These are phyloP conservation scores for Hystrix brachyura DNA, from an alignment of 2,113 vertebrate genomes.

Conservation along the genomic window DNA sequence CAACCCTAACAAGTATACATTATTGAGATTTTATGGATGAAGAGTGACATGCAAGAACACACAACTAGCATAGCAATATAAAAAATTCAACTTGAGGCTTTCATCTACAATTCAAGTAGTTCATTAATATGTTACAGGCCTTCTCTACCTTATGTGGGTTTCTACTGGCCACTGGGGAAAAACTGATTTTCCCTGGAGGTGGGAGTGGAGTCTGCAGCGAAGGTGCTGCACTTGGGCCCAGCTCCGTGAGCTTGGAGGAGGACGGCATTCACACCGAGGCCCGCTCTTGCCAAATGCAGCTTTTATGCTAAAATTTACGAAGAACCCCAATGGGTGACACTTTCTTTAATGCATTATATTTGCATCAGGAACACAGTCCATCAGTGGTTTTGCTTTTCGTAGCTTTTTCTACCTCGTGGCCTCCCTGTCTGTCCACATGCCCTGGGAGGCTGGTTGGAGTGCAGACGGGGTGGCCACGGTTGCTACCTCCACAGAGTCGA, in stretches of 20 bases:
- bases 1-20: background rate
- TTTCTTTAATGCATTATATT: background rate
- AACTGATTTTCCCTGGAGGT: accelerated
- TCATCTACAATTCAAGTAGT: background rate
- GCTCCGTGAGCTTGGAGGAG: accelerated
- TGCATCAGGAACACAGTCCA: background rate
- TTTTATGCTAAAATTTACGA: background rate
- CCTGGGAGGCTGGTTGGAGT: background rate
- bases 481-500: background rate
- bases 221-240: background rate
- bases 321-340: background rate
- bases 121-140: background rate
- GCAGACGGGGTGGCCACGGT: background rate
- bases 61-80: background rate
- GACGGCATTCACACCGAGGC: background rate
- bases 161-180: background rate
- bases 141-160: background rate
- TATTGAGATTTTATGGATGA: conserved; percentile 6
- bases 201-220: background rate
- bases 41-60: background rate
- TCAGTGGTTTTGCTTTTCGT: background rate
- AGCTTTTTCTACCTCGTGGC: background rate
- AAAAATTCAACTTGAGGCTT: background rate
- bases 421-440: background rate
- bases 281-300: background rate